A percentile compares a stretch with the other conserved stretches of the same genome.
phyloP scores from a whole-genome alignment of 1,140 invertebrate genomes.

The Cardiocondyla obscurior region DNA sequence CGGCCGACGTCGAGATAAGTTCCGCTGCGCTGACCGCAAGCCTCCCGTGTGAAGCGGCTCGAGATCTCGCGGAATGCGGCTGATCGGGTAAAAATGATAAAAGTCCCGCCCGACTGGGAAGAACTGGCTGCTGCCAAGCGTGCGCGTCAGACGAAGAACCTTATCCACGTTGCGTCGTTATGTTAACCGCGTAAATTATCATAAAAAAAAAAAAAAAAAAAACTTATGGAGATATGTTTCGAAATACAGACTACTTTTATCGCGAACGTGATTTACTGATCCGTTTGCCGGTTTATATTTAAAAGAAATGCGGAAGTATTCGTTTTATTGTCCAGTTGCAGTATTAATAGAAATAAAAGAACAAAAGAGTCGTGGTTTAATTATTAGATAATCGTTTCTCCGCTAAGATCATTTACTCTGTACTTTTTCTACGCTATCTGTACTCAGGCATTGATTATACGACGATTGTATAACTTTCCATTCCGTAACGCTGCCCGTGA shows the following conservation, averaged over 20 bases:
- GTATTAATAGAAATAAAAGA: neutral
- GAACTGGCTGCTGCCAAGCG: constrained; percentile 8
- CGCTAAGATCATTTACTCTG: neutral
- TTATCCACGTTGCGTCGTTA: neutral
- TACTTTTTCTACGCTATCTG: neutral
- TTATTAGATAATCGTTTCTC: neutral
- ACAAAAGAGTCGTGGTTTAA: neutral
- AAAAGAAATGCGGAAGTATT: neutral
- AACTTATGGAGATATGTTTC: neutral
- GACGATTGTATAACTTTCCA: constrained; percentile 19
- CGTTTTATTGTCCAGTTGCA: neutral
- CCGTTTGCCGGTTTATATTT: neutral
- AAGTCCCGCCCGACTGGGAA: constrained; percentile 34
- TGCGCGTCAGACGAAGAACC: neutral
- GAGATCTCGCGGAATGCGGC: constrained; percentile 35
- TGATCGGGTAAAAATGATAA: constrained; percentile 54
- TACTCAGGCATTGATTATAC: neutral
- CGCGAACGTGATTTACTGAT: neutral
- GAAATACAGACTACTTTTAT: neutral
- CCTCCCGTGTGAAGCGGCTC: constrained; percentile 15
- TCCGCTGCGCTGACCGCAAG: constrained; percentile 40
- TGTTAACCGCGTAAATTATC: neutral
- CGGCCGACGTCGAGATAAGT: constrained; percentile 24
- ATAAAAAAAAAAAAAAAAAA: too few relatives aligned
- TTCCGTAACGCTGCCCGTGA: neutral